Conservation (phyloP, 1,140 invertebrate genomes). For the Zaprionus lachaisei region DNA sequence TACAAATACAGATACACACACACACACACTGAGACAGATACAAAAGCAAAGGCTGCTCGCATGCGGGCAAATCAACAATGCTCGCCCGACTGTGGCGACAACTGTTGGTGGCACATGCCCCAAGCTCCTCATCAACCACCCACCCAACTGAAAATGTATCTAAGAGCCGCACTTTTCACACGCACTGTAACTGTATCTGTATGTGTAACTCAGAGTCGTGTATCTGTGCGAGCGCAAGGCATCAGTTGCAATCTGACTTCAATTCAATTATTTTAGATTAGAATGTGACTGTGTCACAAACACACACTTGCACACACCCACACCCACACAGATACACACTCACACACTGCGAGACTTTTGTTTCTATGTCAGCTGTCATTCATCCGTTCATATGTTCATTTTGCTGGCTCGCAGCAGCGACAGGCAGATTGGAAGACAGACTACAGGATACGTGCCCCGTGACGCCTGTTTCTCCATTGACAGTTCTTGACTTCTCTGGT, state of each 20-base stretch:
- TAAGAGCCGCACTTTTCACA: slow-evolving; percentile 61
- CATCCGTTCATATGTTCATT: slow-evolving; percentile 75
- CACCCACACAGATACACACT: slow-evolving; percentile 13
- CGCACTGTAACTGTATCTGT: slow-evolving; percentile 32
- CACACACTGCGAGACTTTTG: slow-evolving; percentile 58
- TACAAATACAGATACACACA: slow-evolving; percentile 5
- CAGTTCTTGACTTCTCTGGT: slow-evolving; percentile 33
- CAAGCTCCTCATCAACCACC: slow-evolving; percentile 19
- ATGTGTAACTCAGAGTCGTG: slow-evolving; percentile 39
- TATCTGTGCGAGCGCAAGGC: slow-evolving; percentile 46
- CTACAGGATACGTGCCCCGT: slow-evolving; percentile 72
- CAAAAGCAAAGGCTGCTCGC: slow-evolving; percentile 1
- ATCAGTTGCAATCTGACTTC: slow-evolving; percentile 83
- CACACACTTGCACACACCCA: slow-evolving; percentile 27
- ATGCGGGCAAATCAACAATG: slow-evolving; percentile 13
- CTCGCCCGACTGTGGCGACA: slow-evolving; percentile 21
- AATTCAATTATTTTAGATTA: slow-evolving; percentile 84
- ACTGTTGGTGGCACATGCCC: slow-evolving; percentile 60
- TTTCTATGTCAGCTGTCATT: slow-evolving; percentile 83
- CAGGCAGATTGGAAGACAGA: slow-evolving; percentile 37
- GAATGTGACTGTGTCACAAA: slow-evolving; percentile 80
- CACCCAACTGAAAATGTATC: slow-evolving; percentile 47
- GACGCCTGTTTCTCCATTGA: slow-evolving; percentile 60
- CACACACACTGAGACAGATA: background rate
- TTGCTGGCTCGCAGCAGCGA: slow-evolving; percentile 49